These are phyloP conservation scores for Pocillopora meandrina DNA, from an alignment of 92 coral and sea anemone genomes.

Conservation along the genomic window DNA sequence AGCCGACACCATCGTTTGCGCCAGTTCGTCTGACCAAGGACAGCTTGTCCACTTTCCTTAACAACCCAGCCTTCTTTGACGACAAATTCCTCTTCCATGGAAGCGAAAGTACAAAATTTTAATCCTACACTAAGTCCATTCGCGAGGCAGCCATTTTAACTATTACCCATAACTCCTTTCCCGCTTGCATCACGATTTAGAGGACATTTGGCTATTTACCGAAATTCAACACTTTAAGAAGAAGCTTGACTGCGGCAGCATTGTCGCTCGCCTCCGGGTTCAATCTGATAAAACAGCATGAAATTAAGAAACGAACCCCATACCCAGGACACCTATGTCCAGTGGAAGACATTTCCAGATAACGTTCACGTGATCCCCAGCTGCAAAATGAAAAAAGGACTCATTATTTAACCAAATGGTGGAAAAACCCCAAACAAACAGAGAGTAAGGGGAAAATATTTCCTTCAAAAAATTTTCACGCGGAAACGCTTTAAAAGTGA, in stretches of 20 bases:
- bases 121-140: neutral
- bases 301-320: neutral
- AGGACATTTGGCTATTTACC: too few species aligned
- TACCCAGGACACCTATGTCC: neutral
- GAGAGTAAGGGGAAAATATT: too few species aligned
- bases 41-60: constrained; percentile 93
- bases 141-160: constrained; percentile 28
- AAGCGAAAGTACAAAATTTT: neutral
- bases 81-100: constrained; percentile 47
- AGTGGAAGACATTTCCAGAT: neutral
- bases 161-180: constrained; percentile 34
- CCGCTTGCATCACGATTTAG: neutral
- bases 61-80: constrained; percentile 98
- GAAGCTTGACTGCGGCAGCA: too few species aligned
- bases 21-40: constrained; percentile 92
- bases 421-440: neutral
- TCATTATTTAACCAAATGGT: neutral
- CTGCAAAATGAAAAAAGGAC: neutral
- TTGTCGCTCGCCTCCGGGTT: too few species aligned
- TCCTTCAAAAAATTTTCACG: too few species aligned
- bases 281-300: too few species aligned
- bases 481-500: too few species aligned
- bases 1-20: constrained; percentile 83
- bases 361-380: neutral
- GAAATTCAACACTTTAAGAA: too few species aligned